These are phyloP conservation scores for Nestor notabilis DNA, from an alignment of 2,113 vertebrate species.

Conservation along the genomic window DNA sequence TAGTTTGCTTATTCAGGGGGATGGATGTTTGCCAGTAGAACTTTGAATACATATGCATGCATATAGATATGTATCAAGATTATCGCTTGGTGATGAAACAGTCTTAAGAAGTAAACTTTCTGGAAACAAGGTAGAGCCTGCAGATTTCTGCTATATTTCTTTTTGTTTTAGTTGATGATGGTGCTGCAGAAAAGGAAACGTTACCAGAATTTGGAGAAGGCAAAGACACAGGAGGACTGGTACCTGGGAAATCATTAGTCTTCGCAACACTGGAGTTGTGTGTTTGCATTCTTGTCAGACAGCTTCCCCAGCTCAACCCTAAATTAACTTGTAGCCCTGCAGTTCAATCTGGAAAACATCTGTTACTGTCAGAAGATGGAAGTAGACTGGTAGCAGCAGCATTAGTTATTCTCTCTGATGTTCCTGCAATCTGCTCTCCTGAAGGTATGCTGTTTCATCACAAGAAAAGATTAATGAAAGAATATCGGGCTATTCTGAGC, in stretches of 20 bases:
- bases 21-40: not conserved
- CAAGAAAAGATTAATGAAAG: not conserved
- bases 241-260: conserved; percentile 91
- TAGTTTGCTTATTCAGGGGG: not conserved
- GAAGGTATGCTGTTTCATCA: conserved; percentile 81
- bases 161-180: conserved; percentile 88
- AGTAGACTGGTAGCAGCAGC: conserved; percentile 82
- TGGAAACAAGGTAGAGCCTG: not conserved
- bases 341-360: conserved; percentile 73
- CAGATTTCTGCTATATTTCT: not conserved
- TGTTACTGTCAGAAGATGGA: conserved; percentile 79
- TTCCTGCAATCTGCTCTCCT: conserved; percentile 92
- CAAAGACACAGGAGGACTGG: conserved; percentile 90
- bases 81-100: not conserved
- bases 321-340: conserved; percentile 81
- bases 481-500: not conserved
- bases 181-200: conserved; percentile 95
- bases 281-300: conserved; percentile 90
- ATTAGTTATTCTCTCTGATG: conserved; percentile 87
- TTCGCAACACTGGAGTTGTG: conserved; percentile 89
- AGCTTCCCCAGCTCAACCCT: conserved; percentile 90
- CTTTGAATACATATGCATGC: not conserved
- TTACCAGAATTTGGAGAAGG: conserved; percentile 94
- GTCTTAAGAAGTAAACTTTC: not conserved
- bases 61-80: not conserved